Percentiles rank a stretch among this genome's conserved stretches.
Evolutionary conservation across 2,113 vertebrate genomes (phyloP).

Genomic region (Coreoperca whiteheadi): DNA sequence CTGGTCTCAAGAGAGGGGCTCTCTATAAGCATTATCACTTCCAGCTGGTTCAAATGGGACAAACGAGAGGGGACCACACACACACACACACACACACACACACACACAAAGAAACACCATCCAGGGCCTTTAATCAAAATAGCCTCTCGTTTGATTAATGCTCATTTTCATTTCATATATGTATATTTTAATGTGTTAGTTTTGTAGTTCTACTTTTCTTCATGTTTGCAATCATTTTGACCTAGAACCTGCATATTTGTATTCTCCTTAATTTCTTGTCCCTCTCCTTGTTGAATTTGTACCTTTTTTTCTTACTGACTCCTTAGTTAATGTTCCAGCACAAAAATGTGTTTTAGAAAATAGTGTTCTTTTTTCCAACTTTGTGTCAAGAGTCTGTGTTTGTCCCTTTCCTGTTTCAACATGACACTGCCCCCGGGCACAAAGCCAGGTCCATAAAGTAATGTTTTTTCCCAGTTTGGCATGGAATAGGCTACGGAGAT

Average conservation of each 20-base stretch:
- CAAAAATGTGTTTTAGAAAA: not conserved
- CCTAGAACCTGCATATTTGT: not conserved
- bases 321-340: not conserved
- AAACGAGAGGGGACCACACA: constrained; percentile 29
- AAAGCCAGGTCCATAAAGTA: too few species aligned
- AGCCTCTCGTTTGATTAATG: not conserved
- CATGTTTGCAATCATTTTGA: not conserved
- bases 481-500: too few species aligned
- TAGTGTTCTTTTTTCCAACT: not conserved
- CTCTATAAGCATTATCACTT: constrained; percentile 79
- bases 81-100: constrained; percentile 30
- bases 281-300: not conserved
- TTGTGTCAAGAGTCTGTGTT: not conserved
- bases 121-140: not conserved
- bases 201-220: not conserved
- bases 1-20: constrained; percentile 77
- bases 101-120: not conserved
- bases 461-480: too few species aligned
- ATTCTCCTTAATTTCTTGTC: not conserved
- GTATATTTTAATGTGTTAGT: not conserved
- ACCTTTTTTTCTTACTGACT: not conserved
- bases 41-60: constrained; percentile 78
- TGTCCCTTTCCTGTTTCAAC: not conserved
- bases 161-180: not conserved
- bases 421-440: too few species aligned